These are phyloP conservation scores for Muraenolepis orangiensis DNA, from an alignment of 2,797 vertebrate genomes.

Conservation along the genomic window DNA sequence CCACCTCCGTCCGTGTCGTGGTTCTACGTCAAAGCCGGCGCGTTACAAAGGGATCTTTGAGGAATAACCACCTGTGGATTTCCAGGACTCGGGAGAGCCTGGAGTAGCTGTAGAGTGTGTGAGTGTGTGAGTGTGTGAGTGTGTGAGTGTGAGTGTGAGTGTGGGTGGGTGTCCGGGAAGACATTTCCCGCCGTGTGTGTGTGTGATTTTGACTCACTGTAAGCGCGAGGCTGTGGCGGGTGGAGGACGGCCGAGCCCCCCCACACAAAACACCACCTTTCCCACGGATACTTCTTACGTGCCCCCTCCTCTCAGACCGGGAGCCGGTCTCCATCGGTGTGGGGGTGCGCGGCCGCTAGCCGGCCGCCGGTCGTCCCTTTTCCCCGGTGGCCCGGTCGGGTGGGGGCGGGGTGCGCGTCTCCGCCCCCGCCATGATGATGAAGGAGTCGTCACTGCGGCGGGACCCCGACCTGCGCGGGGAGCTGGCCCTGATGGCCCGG, in stretches of 20 bases:
- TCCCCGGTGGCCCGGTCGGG: conserved; percentile 42
- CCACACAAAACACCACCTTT: no score
- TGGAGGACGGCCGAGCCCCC: no score
- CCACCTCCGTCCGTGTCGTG: conserved; percentile 45
- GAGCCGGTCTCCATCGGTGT: conserved; percentile 1
- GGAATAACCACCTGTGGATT: conserved; percentile 62
- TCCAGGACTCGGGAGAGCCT: conserved; percentile 33
- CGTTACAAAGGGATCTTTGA: conserved; percentile 61
- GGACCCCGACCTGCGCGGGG: conserved; percentile 96
- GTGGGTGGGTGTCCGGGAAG: neutral
- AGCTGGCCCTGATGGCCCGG: conserved; percentile 94
- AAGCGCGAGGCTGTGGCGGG: no score
- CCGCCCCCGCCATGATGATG: conserved; percentile 91
- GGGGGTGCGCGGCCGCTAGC: conserved; percentile 7
- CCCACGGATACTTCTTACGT: no score
- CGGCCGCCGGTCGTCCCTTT: neutral
- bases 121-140: conserved; percentile 12
- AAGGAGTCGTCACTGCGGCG: conserved; percentile 92
- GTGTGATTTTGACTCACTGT: no score
- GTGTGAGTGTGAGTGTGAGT: conserved; percentile 18
- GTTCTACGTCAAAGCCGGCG: conserved; percentile 64
- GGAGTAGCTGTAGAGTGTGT: conserved; percentile 28
- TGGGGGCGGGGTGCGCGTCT: conserved; percentile 48
- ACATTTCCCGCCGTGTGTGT: no score
- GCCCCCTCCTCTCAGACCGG: no score